Evolutionary conservation across 2,888 invertebrate genomes (phyloP), one percentile per base, ranked within the genome.

Genomic region (Andricus curvator): DNA sequence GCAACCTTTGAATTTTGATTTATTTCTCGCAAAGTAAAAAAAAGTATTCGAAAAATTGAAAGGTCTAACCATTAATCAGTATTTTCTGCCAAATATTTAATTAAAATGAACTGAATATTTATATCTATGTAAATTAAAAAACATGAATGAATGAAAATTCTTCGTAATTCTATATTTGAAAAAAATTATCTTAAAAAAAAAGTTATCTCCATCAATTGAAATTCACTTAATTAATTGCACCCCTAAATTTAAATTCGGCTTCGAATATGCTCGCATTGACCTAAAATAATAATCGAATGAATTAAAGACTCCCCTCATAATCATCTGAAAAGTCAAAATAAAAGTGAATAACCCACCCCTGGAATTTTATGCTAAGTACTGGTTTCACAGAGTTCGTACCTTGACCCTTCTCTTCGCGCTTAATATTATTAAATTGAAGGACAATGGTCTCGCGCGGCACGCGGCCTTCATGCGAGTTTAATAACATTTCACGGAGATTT

Each of bases 401-500:
- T 78, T 74, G 60, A 79, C 70, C 79, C 62, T 37, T 64, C 62
- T 25, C 62, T 90, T 91, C 88, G 86, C 89, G 92, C 89, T 90
- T 90, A 89, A 91, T 90, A 90, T 91, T 91, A 91, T 91, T 91
- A 90, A 90, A 92, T 90, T 88, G 85, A 87, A 88, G 88, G 88
- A 91, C 91, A 91, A 91, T 89, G 85, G 86, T 81, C 81, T 83
- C 83, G 85, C 84, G 85, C 68, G 90, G 88, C 88, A 89, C 90
- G 90, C 88, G 91, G 87, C 89, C 88, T 90, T 90, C 89, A 91
- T 90, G 83, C 89, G 89, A 89, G 88, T 91, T 91, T 91, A 91
- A 92, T 92, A 90, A 91, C 89, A 90, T 91, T 91, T 91, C 92
- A 91, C 91, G 90, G 88, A 84, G 90, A 90, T 91, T 91, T 91